phyloP scores from a whole-genome alignment of 2,797 vertebrate species.

The Astyanax mexicanus region DNA sequence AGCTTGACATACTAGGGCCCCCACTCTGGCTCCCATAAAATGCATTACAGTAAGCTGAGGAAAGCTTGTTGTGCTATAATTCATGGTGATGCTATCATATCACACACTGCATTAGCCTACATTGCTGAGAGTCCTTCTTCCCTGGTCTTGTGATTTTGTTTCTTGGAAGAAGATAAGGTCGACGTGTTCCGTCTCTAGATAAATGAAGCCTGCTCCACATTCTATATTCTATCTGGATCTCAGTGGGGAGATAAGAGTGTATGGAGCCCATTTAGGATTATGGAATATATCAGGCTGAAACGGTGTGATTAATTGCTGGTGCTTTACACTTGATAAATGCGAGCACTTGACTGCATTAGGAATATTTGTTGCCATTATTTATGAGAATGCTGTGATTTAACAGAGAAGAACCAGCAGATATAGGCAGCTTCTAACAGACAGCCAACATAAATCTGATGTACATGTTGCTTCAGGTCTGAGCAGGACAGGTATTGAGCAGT shows the following conservation, averaged over 20 bases:
- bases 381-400: neutral
- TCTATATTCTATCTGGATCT: slow-evolving; percentile 44
- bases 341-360: neutral
- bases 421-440: neutral
- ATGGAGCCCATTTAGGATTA: slow-evolving; percentile 25
- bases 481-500: no score
- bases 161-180: slow-evolving; percentile 31
- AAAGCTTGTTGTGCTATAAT: neutral
- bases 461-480: no score
- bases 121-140: slow-evolving; percentile 9
- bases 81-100: neutral
- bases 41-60: no score
- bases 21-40: no score
- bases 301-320: slow-evolving; percentile 28
- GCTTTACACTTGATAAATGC: slow-evolving; percentile 18
- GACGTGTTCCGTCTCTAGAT: slow-evolving; percentile 13
- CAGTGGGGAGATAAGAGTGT: neutral
- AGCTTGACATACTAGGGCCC: no score
- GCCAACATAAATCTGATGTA: no score
- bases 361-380: slow-evolving; percentile 30
- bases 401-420: slow-evolving; percentile 39
- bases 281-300: neutral
- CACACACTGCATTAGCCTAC: neutral
- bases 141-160: slow-evolving; percentile 8
- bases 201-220: slow-evolving; percentile 41